Evolutionary conservation across 2,113 vertebrate genomes (phyloP).

Genomic region (Corythornis madagascariensis): DNA sequence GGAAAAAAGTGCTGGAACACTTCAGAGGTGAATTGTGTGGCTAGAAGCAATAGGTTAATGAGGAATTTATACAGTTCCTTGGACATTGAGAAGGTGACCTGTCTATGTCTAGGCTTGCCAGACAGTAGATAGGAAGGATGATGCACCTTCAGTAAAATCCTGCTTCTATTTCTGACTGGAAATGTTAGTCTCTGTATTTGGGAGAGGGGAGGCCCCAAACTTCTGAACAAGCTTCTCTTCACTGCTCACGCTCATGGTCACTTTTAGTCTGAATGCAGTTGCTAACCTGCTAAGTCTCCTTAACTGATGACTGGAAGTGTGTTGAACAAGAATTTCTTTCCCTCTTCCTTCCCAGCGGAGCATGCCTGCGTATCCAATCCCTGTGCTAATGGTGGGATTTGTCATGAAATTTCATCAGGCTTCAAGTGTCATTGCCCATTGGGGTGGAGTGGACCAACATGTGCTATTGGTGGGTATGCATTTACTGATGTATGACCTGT

Average conservation of each 20-base stretch:
- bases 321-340: constrained; percentile 11
- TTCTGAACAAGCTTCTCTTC: not conserved
- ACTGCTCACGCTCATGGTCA: not conserved
- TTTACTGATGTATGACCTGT: not conserved
- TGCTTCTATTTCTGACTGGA: not conserved
- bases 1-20: not conserved
- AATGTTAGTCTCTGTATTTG: not conserved
- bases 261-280: not conserved
- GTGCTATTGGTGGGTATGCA: constrained; percentile 85
- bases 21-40: not conserved
- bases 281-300: accelerated
- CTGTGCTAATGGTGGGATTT: constrained; percentile 92
- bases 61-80: not conserved
- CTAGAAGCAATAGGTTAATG: not conserved
- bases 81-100: not conserved
- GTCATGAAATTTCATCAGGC: constrained; percentile 87
- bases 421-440: constrained; percentile 93
- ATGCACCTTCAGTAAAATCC: not conserved
- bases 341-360: constrained; percentile 78
- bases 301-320: not conserved
- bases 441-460: constrained; percentile 93
- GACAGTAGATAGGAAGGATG: not conserved
- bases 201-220: not conserved
- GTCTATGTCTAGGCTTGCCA: not conserved
- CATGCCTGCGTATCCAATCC: constrained; percentile 95